Percentiles rank a stretch among this genome's conserved stretches.
Evolutionary conservation across 2,888 invertebrate species (phyloP).

Genomic region (Endotricha flammealis): DNA sequence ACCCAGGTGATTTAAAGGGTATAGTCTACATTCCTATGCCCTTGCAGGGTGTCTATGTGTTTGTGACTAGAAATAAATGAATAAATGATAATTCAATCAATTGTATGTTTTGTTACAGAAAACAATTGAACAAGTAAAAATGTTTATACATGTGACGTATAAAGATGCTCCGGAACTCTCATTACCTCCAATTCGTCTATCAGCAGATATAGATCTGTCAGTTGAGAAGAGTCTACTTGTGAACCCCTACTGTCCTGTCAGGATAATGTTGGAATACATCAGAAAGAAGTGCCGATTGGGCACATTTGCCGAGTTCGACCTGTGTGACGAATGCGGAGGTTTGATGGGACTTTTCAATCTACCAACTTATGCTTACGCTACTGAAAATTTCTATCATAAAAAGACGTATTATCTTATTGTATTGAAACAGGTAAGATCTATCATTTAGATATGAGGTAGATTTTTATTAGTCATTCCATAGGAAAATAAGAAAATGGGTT

Average conservation of each 20-base stretch:
- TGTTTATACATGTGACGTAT: constrained; percentile 56
- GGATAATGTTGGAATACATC: constrained; percentile 65
- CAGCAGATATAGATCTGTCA: constrained; percentile 36
- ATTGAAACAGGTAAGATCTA: constrained; percentile 40
- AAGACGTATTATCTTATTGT: constrained; percentile 57
- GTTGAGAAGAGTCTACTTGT: constrained; percentile 53
- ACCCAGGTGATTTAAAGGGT: no score
- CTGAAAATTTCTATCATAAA: constrained; percentile 50
- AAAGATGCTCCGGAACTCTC: constrained; percentile 58
- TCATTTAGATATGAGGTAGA: no score
- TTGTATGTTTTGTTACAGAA: no score
- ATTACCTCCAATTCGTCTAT: constrained; percentile 19
- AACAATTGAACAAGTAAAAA: no score
- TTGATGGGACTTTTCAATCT: constrained; percentile 45
- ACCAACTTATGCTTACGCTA: constrained; percentile 49
- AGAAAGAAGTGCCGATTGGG: constrained; percentile 57
- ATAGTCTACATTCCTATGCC: no score
- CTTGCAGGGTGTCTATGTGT: no score
- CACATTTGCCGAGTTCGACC: constrained; percentile 47
- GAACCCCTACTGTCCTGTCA: constrained; percentile 55
- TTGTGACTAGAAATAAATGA: no score
- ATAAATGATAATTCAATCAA: no score
- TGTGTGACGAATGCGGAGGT: constrained; percentile 48
- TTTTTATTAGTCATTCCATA: no score
- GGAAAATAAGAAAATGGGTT: no score